These are phyloP conservation scores for Phrynosoma platyrhinos DNA, from an alignment of 2,113 vertebrate genomes.

Conservation along the genomic window DNA sequence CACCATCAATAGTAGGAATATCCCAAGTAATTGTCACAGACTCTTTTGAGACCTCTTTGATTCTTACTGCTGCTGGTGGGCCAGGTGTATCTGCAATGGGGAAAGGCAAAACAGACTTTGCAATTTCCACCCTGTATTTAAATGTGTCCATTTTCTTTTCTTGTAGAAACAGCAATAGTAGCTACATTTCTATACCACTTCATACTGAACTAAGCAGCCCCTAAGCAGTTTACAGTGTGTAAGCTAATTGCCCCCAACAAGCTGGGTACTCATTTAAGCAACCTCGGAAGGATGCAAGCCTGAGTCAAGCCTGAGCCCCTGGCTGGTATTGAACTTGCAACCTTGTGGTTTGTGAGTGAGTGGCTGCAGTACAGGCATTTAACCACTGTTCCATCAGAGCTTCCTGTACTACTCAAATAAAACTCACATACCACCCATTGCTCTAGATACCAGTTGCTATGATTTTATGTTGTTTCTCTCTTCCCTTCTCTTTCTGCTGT, in stretches of 20 bases:
- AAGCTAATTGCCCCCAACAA: too few relatives aligned
- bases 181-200: too few relatives aligned
- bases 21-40: constrained; percentile 94
- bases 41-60: constrained; percentile 93
- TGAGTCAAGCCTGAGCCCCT: too few relatives aligned
- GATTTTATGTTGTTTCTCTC: background rate
- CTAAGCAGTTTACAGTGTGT: too few relatives aligned
- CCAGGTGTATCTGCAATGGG: constrained; percentile 91
- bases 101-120: background rate
- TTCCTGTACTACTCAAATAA: background rate
- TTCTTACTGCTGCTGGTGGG: constrained; percentile 88
- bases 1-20: constrained; percentile 91
- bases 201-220: too few relatives aligned
- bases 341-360: too few relatives aligned
- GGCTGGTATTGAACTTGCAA: too few relatives aligned
- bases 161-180: background rate
- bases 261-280: too few relatives aligned
- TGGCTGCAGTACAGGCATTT: too few relatives aligned
- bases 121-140: background rate
- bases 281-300: too few relatives aligned
- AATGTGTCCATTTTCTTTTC: constrained; percentile 18
- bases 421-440: background rate
- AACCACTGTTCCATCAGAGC: too few relatives aligned
- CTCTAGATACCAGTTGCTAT: background rate
- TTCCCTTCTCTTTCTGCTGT: background rate